These are phyloP conservation scores for Oryctolagus cuniculus DNA, from an alignment of 2,113 vertebrate species.

Conservation along the genomic window DNA sequence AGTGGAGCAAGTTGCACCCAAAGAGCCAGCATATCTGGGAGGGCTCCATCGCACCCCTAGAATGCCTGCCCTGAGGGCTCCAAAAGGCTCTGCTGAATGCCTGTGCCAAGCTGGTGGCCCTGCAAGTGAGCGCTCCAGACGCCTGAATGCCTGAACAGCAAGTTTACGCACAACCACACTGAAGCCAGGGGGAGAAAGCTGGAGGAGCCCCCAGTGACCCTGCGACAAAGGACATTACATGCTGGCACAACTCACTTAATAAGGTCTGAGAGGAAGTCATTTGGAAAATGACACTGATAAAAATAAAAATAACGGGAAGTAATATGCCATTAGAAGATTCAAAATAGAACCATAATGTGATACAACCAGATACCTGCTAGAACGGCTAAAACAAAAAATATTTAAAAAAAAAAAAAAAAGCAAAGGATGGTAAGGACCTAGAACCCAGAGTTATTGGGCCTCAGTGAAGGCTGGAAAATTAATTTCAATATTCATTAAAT, in stretches of 20 bases:
- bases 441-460: neutral
- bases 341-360: slow-evolving; percentile 13
- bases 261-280: neutral
- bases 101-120: neutral
- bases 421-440: neutral
- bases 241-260: neutral
- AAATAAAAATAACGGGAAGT: slow-evolving; percentile 31
- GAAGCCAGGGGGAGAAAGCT: neutral
- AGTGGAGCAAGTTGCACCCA: neutral
- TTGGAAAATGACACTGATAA: slow-evolving; percentile 44
- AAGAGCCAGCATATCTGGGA: neutral
- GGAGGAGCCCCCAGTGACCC: neutral
- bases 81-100: neutral
- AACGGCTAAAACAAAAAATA: neutral
- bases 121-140: neutral
- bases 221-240: neutral
- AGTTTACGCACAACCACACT: neutral
- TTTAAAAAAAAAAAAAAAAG: neutral
- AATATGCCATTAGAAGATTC: slow-evolving; percentile 36
- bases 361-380: neutral
- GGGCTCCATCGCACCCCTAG: neutral
- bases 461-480: neutral
- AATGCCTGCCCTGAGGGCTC: neutral
- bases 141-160: neutral
- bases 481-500: neutral